Evolutionary conservation across 2,888 invertebrate species (phyloP).

Genomic region (Sarcophaga rosellei): DNA sequence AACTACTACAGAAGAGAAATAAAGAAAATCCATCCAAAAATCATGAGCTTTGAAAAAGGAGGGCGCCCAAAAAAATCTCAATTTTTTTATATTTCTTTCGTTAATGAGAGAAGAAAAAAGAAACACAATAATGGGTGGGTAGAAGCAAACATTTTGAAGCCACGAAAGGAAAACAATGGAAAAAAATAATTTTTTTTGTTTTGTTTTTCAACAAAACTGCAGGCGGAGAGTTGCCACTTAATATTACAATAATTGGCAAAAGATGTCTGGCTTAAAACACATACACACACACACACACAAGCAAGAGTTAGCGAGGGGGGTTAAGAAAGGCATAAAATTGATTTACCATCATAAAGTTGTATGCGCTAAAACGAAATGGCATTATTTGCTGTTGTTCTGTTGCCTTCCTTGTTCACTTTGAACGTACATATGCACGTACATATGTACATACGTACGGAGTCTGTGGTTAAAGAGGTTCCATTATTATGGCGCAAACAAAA

Average conservation of each 20-base stretch:
- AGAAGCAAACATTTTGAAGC: conserved; percentile 8
- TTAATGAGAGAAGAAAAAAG: neutral
- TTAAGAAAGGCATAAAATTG: conserved; percentile 63
- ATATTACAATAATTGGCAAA: conserved; percentile 70
- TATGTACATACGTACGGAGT: conserved; percentile 32
- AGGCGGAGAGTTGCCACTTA: conserved; percentile 67
- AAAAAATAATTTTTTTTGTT: neutral
- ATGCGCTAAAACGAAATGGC: conserved; percentile 51
- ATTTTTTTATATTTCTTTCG: neutral
- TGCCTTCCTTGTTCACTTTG: neutral
- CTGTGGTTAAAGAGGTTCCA: conserved; percentile 67
- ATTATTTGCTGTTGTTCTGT: conserved; percentile 13
- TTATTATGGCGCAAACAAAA: conserved; percentile 48
- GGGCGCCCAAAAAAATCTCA: conserved; percentile 56
- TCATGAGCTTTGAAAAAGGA: conserved; percentile 32
- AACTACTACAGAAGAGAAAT: conserved; percentile 31
- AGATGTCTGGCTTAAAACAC: conserved; percentile 65
- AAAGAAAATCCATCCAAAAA: conserved; percentile 29
- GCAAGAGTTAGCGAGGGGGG: neutral
- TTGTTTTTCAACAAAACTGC: conserved; percentile 17
- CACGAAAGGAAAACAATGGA: conserved; percentile 4
- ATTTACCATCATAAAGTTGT: conserved; percentile 29
- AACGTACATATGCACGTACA: neutral
- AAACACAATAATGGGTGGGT: conserved; percentile 33
- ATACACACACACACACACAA: neutral